phyloP scores from a whole-genome alignment of 2,888 invertebrate species.

The Callyntrura sp. region DNA sequence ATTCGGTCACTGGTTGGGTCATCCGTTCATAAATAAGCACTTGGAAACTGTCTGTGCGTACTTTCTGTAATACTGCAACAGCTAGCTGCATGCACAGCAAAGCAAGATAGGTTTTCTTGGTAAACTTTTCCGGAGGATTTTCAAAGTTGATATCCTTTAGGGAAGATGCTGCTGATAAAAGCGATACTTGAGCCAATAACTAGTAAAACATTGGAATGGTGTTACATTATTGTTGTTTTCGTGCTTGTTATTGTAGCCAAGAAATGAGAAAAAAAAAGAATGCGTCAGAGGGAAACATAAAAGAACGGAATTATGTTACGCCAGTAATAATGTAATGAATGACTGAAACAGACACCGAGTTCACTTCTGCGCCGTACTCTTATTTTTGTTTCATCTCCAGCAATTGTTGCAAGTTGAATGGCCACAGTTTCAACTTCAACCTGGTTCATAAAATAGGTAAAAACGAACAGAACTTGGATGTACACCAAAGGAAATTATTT shows the following conservation, averaged over 20 bases:
- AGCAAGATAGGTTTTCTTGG: neutral
- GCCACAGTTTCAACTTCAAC: conserved; percentile 7
- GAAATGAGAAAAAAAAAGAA: conserved; percentile 15
- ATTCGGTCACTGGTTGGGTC: conserved; percentile 19
- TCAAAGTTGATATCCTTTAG: conserved; percentile 16
- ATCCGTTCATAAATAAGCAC: conserved; percentile 15
- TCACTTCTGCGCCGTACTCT: conserved; percentile 16
- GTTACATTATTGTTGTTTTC: conserved; percentile 70
- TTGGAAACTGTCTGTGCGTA: too few species aligned
- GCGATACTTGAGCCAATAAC: conserved; percentile 50
- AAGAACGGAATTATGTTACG: conserved; percentile 44
- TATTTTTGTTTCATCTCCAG: neutral
- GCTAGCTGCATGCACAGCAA: too few species aligned
- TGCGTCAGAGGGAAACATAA: conserved; percentile 12
- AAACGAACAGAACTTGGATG: neutral
- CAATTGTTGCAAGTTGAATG: conserved; percentile 51
- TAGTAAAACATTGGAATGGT: conserved; percentile 71
- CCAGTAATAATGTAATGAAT: conserved; percentile 22
- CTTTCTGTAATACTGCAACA: neutral
- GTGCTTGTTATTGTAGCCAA: conserved; percentile 44
- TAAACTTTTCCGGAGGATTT: neutral
- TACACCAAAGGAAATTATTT: conserved; percentile 36
- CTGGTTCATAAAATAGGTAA: conserved; percentile 1
- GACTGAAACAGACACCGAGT: conserved; percentile 60
- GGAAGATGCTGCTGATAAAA: conserved; percentile 24